Conservation (phyloP, 1,140 invertebrate genomes). For the Trinorchestia longiramus region DNA sequence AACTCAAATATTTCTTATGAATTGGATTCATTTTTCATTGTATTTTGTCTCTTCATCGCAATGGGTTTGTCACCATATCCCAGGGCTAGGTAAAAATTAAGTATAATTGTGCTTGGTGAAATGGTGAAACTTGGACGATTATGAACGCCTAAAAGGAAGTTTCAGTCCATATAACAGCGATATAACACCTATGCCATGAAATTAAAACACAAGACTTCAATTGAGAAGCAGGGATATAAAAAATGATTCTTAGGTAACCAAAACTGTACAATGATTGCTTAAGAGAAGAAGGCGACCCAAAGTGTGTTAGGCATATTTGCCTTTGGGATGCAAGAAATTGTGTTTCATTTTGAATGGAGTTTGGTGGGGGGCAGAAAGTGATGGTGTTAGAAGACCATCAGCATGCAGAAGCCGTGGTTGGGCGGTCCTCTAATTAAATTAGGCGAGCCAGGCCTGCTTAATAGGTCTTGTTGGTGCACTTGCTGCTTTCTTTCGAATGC, state of each 20-base stretch:
- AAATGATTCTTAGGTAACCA: background rate
- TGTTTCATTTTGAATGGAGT: constrained; percentile 49
- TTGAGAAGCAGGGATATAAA: background rate
- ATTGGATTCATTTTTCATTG: too few species aligned
- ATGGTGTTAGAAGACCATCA: background rate
- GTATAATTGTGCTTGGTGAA: too few species aligned
- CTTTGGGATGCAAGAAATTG: constrained; percentile 7
- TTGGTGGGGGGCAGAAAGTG: constrained; percentile 16
- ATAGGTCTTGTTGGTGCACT: constrained; percentile 51
- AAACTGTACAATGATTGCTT: background rate
- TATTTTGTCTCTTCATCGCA: too few species aligned
- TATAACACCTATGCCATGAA: background rate
- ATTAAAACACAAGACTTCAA: background rate
- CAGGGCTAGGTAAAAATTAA: too few species aligned
- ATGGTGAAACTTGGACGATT: too few species aligned
- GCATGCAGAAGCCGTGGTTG: constrained; percentile 24
- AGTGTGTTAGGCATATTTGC: background rate
- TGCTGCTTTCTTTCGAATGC: constrained; percentile 18
- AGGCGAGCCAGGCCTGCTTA: constrained; percentile 18
- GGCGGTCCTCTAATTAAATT: constrained; percentile 18
- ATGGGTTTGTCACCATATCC: too few species aligned
- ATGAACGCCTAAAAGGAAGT: too few species aligned
- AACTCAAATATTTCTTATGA: too few species aligned
- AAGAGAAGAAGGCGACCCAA: background rate
- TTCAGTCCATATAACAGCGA: too few species aligned